Evolutionary conservation across 2,113 vertebrate genomes (phyloP).

Genomic region (Antennarius striatus): DNA sequence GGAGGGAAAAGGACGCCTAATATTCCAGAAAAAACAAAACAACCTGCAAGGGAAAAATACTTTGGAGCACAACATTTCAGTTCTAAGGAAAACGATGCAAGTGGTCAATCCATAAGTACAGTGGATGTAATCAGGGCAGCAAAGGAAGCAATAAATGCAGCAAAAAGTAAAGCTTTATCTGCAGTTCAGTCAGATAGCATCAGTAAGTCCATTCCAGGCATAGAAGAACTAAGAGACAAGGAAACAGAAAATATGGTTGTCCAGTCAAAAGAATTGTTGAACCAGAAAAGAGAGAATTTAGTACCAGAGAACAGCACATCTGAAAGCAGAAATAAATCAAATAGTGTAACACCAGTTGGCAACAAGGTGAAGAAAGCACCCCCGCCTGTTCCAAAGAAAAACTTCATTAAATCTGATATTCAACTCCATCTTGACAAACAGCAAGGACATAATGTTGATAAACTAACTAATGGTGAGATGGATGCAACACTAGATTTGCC

Average conservation of each 20-base stretch:
- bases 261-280: conserved; percentile 11
- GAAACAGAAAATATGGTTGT: conserved; percentile 9
- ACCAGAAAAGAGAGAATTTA: background rate
- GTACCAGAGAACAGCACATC: conserved; percentile 13
- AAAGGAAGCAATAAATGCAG: conserved; percentile 66
- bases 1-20: conserved; percentile 35
- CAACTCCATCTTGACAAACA: conserved; percentile 46
- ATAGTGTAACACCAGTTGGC: background rate
- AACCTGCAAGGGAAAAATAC: conserved; percentile 31
- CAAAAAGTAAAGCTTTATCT: conserved; percentile 57
- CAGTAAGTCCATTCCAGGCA: conserved; percentile 34
- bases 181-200: conserved; percentile 30
- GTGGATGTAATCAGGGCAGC: conserved; percentile 67
- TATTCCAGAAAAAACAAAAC: conserved; percentile 44
- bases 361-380: conserved; percentile 52
- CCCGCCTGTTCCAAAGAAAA: conserved; percentile 66
- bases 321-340: conserved; percentile 20
- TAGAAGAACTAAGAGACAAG: conserved; percentile 37
- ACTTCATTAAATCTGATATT: conserved; percentile 58
- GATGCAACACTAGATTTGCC: conserved; percentile 22
- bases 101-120: conserved; percentile 47
- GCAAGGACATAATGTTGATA: conserved; percentile 8
- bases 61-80: background rate
- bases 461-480: conserved; percentile 14
- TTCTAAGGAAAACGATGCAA: conserved; percentile 36